Evolutionary conservation across 2,888 invertebrate genomes (phyloP), one percentile per base, ranked within the genome.

Genomic region (Xiphydria camelus): DNA sequence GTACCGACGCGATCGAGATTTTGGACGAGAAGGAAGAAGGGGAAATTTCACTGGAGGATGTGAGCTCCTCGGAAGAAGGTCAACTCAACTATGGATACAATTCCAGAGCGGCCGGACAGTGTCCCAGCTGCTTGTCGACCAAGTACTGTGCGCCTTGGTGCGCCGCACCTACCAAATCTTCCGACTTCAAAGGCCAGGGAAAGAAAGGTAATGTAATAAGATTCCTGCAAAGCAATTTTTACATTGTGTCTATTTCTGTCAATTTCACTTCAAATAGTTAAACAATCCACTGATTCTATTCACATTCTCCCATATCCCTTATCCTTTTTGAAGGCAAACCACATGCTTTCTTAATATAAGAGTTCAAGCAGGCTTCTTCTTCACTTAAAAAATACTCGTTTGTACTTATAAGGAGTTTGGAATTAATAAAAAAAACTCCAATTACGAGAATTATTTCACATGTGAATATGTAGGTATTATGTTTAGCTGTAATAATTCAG

Each of bases 21-120:
- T 58, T 66, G 49, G 43, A 44, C 18, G 69, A 68, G 34, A 74
- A 72, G 44, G 73, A 73, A 36, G 75, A 75, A 52, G 75, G 75
- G 36, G 75, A 75, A 41, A 68, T 75, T 45, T 75, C 75, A 5
- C 56, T 75, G 45, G 75, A 75, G 41, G 75, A 75, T 54, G 75
- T 75, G 4, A 75, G 75, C 38, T 75, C 75, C 7, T 73, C 73
- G n/a, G 75, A 74, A 48, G 75, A 75, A 41, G 63, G 64, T 26
- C 69, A 66, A 33, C 31, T 53, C 15, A 57, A 57, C 43, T 65
- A 64, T 37, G 61, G 52, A 43, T 58, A 56, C 22, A 53, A 48
- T 19, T 51, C 23, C 14, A 58, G 59, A 20, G 40, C 22, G 7
- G 41, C 38, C 5, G 57, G 57, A 31, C 43, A 52, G 38, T 71